Base-by-base conservation (phyloP, 2,888 invertebrate genomes). In the Catocala fraxini region DNA sequence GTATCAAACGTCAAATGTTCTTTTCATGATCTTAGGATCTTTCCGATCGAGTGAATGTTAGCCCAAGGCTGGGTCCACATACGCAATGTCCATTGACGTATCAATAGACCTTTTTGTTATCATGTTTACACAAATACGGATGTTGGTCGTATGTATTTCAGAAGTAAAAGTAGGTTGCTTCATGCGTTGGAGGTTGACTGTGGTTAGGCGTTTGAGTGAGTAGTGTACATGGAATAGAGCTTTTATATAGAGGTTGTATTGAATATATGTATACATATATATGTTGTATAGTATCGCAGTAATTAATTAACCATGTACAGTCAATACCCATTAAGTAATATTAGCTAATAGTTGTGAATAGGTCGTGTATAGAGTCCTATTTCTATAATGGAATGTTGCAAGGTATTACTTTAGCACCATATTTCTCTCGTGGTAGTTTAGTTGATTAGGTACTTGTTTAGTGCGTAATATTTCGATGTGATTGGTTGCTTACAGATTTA, bases 31-130 rank as follows among this genome's bases (percentile, higher is more conserved):
- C 72, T 64, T 59, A 48, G 65, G 62, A 72, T 75, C 64, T 71
- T 77, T 72, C 64, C 67, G 57, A 55, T 63, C 43, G 68, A 75
- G 51, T 65, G 66, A 61, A 62, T 65, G 65, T 62, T 67, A 63
- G 57, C 71, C 68, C 35, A 58, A 63, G 56, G 68, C 61, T 62
- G 52, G 65, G 56, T 65, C 56, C 51, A 68, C 43, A 46, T 65
- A 49, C 48, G 46, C 56, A 59, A 65, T 71, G 68, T 74, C 71
- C 67, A 62, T 61, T 72, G 81, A 75, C 69, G 73, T 75, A 74
- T 74, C 79, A 75, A 77, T 77, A 69, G 69, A 71, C 75, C 79
- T 72, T 80, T 80, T 80, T 78, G 81, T 78, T 75, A 74, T 75
- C 68, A 67, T 73, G 72, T 77, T 72, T 68, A 69, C 67, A 68